Evolutionary conservation across 2,113 vertebrate species (phyloP), one percentile per base, ranked within the genome.

Genomic region (Gambusia holbrooki): DNA sequence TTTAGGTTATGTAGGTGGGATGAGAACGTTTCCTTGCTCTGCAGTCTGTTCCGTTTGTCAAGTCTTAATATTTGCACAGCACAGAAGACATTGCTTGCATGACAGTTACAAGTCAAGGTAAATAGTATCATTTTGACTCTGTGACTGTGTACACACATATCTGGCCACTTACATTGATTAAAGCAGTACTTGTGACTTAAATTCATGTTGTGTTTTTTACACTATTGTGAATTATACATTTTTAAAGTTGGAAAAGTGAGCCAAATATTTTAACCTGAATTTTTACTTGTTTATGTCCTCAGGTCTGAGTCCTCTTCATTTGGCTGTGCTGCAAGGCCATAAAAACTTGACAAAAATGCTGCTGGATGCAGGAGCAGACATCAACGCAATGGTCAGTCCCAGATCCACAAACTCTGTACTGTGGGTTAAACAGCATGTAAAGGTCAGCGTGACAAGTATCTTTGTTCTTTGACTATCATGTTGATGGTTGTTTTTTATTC

Each of bases 261-360:
- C 5, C 10, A 51, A n/a, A 13, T 27, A 12, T 33, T 29, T 10
- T 17, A 79, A 74, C 58, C 19, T 45, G 0, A 37, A 5, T 13
- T 19, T 70, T 71, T 71, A 0, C 37, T 73, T 76, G 76, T 30
- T 1, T 22, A n/a, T 35, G 1, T 69, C 71, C 62, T 12, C 90
- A 97, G 96, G 96, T 76, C 86, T 97, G 83, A 96, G 95, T 0
- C 94, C 96, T 15, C 93, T 97, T 35, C 96, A 97, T 80, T 81
- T 97, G 70, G 95, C 96, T 0, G 95, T 97, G 58, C 93, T 94
- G 78, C 90, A 77, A 0, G 92, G 90, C 27, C 89, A 87, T 71
- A 89, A 71, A 6, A 92, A 94, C 22, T 73, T 95, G 2, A 89
- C 94, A 28, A 89, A 76, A 73, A 90, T 95, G 82, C 79, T 97